A percentile compares a stretch with the other conserved stretches of the same genome.
Conservation (phyloP, 2,113 vertebrate genomes). For the Danionella cerebrum region DNA sequence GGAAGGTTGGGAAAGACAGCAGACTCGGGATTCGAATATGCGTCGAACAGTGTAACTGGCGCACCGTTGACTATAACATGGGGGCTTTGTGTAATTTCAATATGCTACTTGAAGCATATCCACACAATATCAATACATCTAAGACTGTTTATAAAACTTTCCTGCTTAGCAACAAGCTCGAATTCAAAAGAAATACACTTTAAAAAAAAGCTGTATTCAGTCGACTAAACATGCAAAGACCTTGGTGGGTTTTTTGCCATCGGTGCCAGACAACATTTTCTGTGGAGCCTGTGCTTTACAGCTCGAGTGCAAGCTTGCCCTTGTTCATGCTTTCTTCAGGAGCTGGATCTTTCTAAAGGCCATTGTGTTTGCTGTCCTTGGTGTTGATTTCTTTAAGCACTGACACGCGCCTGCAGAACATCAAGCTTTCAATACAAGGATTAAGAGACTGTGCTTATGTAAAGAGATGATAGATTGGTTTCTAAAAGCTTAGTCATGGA, state of each 20-base stretch:
- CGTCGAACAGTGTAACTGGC: too few species aligned
- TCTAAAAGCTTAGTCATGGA: not conserved
- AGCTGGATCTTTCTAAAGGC: conserved; percentile 37
- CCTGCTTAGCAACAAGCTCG: not conserved
- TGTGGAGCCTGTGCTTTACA: conserved; percentile 29
- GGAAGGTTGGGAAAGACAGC: too few species aligned
- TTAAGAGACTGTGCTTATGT: not conserved
- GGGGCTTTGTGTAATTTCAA: too few species aligned
- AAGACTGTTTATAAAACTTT: too few species aligned
- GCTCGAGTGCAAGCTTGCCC: not conserved
- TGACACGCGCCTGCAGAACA: conserved; percentile 35
- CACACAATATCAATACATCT: too few species aligned
- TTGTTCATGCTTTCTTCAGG: conserved; percentile 16
- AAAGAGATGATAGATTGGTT: not conserved
- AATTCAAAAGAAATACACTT: not conserved
- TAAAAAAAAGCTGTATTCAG: not conserved
- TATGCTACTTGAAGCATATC: too few species aligned
- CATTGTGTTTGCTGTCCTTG: conserved; percentile 51
- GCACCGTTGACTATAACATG: too few species aligned
- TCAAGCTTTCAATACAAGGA: not conserved
- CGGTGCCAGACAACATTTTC: conserved; percentile 23
- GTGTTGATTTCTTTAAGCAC: conserved; percentile 26
- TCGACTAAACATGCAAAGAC: not conserved
- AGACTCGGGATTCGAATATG: too few species aligned
- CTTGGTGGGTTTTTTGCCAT: conserved; percentile 23